Conservation (phyloP, 2,797 vertebrate genomes). For the Sebastes steindachneri region DNA sequence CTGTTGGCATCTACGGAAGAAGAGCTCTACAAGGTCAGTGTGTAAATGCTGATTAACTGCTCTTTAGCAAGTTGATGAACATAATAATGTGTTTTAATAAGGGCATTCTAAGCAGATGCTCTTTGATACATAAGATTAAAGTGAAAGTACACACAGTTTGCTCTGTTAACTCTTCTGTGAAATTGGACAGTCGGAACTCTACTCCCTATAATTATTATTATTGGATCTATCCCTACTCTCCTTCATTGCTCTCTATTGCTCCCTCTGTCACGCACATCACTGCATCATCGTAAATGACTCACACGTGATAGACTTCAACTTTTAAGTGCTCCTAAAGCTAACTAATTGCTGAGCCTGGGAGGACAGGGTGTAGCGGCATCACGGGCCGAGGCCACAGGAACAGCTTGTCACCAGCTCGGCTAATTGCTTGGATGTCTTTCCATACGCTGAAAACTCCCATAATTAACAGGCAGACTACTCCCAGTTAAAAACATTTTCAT, state of each 20-base stretch:
- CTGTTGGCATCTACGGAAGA: not conserved
- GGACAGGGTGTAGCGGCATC: slow-evolving; percentile 36
- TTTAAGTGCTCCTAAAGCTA: slow-evolving; percentile 8
- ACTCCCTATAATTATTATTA: slow-evolving; percentile 9
- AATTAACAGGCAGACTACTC: slow-evolving; percentile 39
- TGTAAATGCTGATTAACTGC: slow-evolving; percentile 23
- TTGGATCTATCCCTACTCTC: not conserved
- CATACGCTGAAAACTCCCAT: slow-evolving; percentile 15
- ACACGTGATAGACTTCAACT: slow-evolving; percentile 7
- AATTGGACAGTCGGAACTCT: not conserved
- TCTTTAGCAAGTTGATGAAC: slow-evolving; percentile 7
- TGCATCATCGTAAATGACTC: slow-evolving; percentile 19
- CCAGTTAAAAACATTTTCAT: slow-evolving; percentile 18
- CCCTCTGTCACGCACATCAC: not conserved
- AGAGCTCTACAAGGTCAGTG: not conserved
- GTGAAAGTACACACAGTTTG: not conserved
- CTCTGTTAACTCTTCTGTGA: not conserved
- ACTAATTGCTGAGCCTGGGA: slow-evolving; percentile 53
- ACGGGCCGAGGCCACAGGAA: slow-evolving; percentile 44
- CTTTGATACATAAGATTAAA: slow-evolving; percentile 15
- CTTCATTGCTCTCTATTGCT: not conserved
- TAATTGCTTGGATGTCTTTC: slow-evolving; percentile 61
- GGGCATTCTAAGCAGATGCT: slow-evolving; percentile 4
- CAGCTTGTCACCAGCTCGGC: slow-evolving; percentile 58
- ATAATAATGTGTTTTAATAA: slow-evolving; percentile 25